Evolutionary conservation across 2,888 invertebrate species (phyloP).

Genomic region (Polymixis lichenea): DNA sequence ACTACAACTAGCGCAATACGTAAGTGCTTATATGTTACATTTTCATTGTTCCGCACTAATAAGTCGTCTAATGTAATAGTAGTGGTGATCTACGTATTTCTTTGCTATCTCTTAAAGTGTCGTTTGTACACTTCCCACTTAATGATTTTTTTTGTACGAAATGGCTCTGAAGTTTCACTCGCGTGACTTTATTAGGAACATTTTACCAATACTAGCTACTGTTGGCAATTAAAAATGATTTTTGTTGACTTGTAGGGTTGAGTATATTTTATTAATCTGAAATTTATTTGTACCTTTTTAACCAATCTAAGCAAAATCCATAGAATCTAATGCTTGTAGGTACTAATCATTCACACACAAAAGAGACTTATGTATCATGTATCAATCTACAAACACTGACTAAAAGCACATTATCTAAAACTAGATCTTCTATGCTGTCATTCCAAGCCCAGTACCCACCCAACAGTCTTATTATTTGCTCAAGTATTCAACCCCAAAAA

Average conservation of each 20-base stretch:
- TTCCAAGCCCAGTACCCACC: not conserved
- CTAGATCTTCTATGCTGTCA: not conserved
- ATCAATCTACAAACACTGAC: not conserved
- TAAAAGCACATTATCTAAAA: not conserved
- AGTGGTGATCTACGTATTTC: conserved; percentile 25
- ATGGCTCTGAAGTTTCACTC: conserved; percentile 18
- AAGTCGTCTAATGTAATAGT: conserved; percentile 56
- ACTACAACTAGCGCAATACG: conserved; percentile 79
- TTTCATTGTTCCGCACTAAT: conserved; percentile 75
- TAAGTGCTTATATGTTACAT: conserved; percentile 75
- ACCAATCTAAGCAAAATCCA: no score
- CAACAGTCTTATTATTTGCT: not conserved
- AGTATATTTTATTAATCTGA: not conserved
- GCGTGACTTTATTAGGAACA: conserved; percentile 8
- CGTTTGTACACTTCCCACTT: conserved; percentile 21
- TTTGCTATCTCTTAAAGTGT: conserved; percentile 21
- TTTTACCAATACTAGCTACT: not conserved
- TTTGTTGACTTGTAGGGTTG: not conserved
- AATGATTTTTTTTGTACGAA: conserved; percentile 5
- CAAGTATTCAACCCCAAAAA: not conserved
- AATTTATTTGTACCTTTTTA: not conserved
- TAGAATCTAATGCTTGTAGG: not conserved
- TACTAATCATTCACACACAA: not conserved
- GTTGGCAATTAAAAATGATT: not conserved
- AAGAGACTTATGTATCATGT: not conserved